Base-by-base conservation (phyloP, 2,797 vertebrate genomes). In the Myotis findleyi region DNA sequence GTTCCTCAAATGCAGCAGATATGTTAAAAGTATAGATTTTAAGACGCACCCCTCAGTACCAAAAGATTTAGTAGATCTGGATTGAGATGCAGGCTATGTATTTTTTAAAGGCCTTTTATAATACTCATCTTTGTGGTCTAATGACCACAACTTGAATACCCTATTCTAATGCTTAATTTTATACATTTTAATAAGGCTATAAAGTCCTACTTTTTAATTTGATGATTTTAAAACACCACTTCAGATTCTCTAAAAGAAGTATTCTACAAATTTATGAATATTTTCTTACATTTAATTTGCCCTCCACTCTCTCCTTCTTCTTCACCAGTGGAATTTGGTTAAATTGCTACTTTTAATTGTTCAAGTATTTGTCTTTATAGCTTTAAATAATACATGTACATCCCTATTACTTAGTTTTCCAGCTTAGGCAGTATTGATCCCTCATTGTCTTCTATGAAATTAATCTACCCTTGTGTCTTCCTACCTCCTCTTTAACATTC, bases 191-290 rank as follows among this genome's bases (percentile, higher is more conserved):
- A 94, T 73, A 36, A 64, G 18, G 14, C 21, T 53, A 7, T 36
- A 73, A 94, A 73, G 36, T 86, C 14, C 13, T 53, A 47, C 44
- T 73, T 86, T 94, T 80, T 80, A 25, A 80, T 36, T 90, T 53
- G 30, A 55, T 86, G 44, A 62, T 25, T 90, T 94, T 64, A 72
- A 57, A 85, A 80, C 64, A 86, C 30, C 72, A 53, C 25, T 66
- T 84, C 53, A 30, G 23, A 66, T 77, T 90, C 47, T 73, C 25
- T 79, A n/a, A 51, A 59, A 72, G 11, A 64, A 25, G n/a, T n/a
- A 90, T 27, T 81, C 20, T 17, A 89, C 57, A 89, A 55, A 71
- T 41, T 17, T 38, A 77, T 33, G 21, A 69, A 93, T 62, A 21
- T 69, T 71, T 11, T 62, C 14, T 53, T 69, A 30, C 27, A 51